phyloP scores from a whole-genome alignment of 2,888 invertebrate species.

The Drosophila histrio region DNA sequence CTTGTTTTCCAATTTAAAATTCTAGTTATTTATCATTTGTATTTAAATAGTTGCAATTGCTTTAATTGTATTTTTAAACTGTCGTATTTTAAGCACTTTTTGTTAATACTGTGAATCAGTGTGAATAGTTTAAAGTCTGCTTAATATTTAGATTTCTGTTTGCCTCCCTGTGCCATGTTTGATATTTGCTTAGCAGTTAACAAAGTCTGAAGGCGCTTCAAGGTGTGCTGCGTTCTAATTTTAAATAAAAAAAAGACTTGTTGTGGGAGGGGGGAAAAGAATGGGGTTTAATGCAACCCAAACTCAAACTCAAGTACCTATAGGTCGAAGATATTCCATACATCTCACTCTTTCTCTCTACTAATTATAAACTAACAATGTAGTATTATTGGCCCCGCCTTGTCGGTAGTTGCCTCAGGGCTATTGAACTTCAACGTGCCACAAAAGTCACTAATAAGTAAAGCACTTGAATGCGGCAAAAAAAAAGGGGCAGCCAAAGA shows the following conservation, averaged over 20 bases:
- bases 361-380: conserved; percentile 79
- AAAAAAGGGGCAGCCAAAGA: conserved; percentile 64
- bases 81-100: neutral
- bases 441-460: conserved; percentile 80
- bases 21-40: neutral
- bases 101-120: neutral
- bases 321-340: conserved; percentile 7
- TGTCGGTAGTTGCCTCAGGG: conserved; percentile 42
- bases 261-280: conserved; percentile 7
- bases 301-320: conserved; percentile 61
- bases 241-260: conserved; percentile 34
- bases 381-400: conserved; percentile 55
- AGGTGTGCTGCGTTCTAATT: conserved; percentile 57
- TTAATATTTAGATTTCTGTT: conserved; percentile 25
- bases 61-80: neutral
- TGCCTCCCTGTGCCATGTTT: conserved; percentile 22
- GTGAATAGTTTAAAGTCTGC: neutral
- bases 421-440: conserved; percentile 71
- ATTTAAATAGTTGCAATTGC: neutral
- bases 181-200: conserved; percentile 52
- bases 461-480: conserved; percentile 75
- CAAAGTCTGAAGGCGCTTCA: conserved; percentile 27
- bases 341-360: conserved; percentile 4
- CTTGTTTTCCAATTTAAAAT: too few species aligned
- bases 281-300: conserved; percentile 59